Evolutionary conservation across 2,113 vertebrate genomes (phyloP), one percentile per base, ranked within the genome.

Genomic region (Chitala chitala): DNA sequence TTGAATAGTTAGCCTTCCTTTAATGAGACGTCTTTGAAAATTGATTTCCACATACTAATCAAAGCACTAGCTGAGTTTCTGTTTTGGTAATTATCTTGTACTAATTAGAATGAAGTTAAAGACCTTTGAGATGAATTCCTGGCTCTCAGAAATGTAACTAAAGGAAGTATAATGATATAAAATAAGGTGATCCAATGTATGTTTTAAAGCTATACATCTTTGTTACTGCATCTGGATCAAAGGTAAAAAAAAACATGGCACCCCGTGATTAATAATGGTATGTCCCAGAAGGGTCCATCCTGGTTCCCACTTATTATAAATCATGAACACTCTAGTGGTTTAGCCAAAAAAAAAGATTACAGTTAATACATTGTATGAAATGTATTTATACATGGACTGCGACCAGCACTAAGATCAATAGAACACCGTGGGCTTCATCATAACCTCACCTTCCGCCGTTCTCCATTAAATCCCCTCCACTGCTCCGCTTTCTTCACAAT

Each of bases 401-500:
- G 48, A 51, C n/a, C n/a, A 51, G 7, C 12, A 48, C 46, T 13
- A 48, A 48, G 46, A 48, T 48, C 46, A 48, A 7, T 48, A 7
- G 5, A 48, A 9, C 26, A 33, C 6, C 2, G 20, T 20, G 22
- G 17, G n/a, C n/a, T n/a, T n/a, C n/a, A 63, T 20, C 0, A 3
- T 5, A 63, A 48, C 77, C 92, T 89, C 83, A 96, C 95, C 92
- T 95, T 91, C 10, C 91, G 91, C 79, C 94, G 92, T 81, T 96
- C 94, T 50, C 94, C 94, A 0, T 79, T 89, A 81, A 89, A 86
- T 76, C 94, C 95, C 86, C 95, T 89, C 96, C 96, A 98, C 76
- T 95, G 94, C 81, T 93, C 89, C 10, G 93, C 89, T 46, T 90
- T 95, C 82, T 94, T 95, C 50, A 97, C 85, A 42, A 96, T 89